A percentile compares a stretch with the other conserved stretches of the same genome.
phyloP scores from a whole-genome alignment of 2,797 vertebrate genomes.

The Crypturellus tataupa region DNA sequence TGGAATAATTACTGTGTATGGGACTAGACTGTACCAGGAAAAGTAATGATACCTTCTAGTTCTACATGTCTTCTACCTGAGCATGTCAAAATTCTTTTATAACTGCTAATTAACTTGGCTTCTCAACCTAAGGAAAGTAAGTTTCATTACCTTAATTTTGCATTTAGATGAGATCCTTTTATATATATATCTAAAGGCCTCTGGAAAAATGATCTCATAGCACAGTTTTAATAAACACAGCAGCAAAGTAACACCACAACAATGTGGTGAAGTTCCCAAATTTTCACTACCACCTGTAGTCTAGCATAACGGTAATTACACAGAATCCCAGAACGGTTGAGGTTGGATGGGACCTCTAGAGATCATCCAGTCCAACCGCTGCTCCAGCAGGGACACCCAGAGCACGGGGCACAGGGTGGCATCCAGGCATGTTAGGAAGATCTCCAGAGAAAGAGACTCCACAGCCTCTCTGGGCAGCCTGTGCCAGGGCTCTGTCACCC shows the following conservation, averaged over 20 bases:
- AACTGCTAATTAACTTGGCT: not conserved
- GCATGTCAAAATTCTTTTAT: not conserved
- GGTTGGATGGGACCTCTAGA: too few relatives aligned
- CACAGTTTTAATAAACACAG: not conserved
- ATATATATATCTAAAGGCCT: not conserved
- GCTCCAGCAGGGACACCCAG: too few relatives aligned
- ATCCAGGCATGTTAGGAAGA: too few relatives aligned
- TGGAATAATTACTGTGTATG: conserved; percentile 29
- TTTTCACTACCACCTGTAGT: not conserved
- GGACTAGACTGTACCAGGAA: not conserved
- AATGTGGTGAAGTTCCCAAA: not conserved
- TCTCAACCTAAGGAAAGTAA: not conserved
- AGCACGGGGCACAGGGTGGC: too few relatives aligned
- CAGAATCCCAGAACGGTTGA: too few relatives aligned
- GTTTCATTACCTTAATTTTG: not conserved
- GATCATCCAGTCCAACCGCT: too few relatives aligned
- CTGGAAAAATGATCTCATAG: not conserved
- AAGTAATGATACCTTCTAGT: not conserved
- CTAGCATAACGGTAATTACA: not conserved
- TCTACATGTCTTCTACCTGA: not conserved
- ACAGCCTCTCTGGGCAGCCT: too few relatives aligned
- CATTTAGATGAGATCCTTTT: not conserved
- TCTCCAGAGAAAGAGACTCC: too few relatives aligned
- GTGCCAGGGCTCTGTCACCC: too few relatives aligned
- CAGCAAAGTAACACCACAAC: not conserved